phyloP scores from a whole-genome alignment of 37 sponge, comb jelly and placozoan species.

The Beroe ovata region DNA sequence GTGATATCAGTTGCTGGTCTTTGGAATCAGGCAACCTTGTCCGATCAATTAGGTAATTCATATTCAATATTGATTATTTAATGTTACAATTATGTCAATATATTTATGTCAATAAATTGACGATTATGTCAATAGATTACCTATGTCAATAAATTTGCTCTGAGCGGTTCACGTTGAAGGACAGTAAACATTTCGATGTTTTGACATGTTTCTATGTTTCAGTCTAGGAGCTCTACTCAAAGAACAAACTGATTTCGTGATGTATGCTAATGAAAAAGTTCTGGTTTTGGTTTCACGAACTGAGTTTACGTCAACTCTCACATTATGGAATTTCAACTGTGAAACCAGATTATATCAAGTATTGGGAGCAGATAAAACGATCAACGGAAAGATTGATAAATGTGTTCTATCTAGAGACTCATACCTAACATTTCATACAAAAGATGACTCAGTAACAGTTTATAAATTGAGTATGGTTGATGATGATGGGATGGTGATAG shows the following conservation, averaged over 20 bases:
- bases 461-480: not conserved
- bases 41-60: not conserved
- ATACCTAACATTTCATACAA: not conserved
- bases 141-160: no score
- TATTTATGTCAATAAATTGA: not conserved
- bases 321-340: not conserved
- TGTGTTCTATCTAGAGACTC: not conserved
- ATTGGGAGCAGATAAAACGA: not conserved
- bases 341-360: not conserved
- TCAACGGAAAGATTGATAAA: not conserved
- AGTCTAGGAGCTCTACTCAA: not conserved
- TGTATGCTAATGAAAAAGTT: not conserved
- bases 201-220: no score
- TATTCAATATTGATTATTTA: not conserved
- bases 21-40: not conserved
- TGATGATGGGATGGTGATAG: not conserved
- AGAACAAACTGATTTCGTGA: not conserved
- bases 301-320: not conserved
- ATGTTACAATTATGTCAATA: not conserved
- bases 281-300: not conserved
- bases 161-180: no score
- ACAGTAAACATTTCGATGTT: no score
- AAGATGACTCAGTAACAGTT: not conserved
- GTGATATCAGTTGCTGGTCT: not conserved
- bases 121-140: no score